Base-by-base conservation (phyloP, 2,113 vertebrate genomes). In the Paramisgurnus dabryanus region DNA sequence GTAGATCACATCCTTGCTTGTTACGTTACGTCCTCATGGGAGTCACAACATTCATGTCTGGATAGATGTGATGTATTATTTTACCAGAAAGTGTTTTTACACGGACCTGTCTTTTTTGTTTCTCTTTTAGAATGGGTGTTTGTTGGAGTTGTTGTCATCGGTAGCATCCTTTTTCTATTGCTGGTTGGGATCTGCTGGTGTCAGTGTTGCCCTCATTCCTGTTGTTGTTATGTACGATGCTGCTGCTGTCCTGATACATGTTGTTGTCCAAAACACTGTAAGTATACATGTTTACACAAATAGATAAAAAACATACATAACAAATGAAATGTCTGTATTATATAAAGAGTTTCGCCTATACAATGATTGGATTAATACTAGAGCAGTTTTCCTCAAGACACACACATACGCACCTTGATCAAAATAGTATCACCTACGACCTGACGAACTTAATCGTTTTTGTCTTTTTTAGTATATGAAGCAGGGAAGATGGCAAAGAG, bases 161-260 rank as follows among this genome's bases (percentile, higher is more conserved):
- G 96, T 7, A 89, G 93, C 0, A 73, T 97, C 88, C 90, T 97
- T 79, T 92, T 98, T 92, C 93, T 98, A 82, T 86, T 98, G 3
- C 81, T 99, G 86, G 86, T 97, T 89, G 97, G 97, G 17, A 93
- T 99, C 88, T 99, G 98, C 93, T 99, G 98, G 97, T 99, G 98
- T 87, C 98, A 99, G 88, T 99, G 98, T 87, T 99, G 98, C 77
- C 97, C 98, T 0, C 95, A 99, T 83, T 98, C 96, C 85, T 99
- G 98, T 90, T 99, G 98, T 87, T 99, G 98, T 89, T 99, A 99
- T 5, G 76, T 99, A 72, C 92, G 95, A 85, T 99, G 97, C 83
- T 96, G 96, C n/a, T 99, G 96, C 90, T 99, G 98, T 80, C 98
- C 98, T 0, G 97, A 98, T 55, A 94, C 96, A 72, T 99, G 98